Percentiles rank a stretch among this genome's conserved stretches.
Evolutionary conservation across 2,113 vertebrate species (phyloP).

Genomic region (Dendrocopos noguchii): DNA sequence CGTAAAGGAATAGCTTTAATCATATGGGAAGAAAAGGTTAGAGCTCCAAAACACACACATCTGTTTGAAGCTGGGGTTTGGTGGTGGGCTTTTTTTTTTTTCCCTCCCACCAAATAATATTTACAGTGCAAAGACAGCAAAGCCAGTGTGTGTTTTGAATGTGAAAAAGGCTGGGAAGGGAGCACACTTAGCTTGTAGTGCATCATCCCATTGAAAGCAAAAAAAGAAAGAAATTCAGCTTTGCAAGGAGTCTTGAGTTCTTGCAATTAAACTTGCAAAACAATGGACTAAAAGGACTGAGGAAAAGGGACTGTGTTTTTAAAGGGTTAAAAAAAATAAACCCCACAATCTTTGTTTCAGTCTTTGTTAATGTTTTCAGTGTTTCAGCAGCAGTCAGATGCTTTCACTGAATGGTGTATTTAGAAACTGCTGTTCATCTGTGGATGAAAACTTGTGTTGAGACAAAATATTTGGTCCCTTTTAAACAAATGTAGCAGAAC

Average conservation of each 20-base stretch:
- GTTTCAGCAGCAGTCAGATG: background rate
- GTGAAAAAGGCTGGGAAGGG: slow-evolving; percentile 74
- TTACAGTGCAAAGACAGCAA: slow-evolving; percentile 84
- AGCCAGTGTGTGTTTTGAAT: slow-evolving; percentile 85
- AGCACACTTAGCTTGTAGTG: slow-evolving; percentile 67
- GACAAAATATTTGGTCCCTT: slow-evolving; percentile 1
- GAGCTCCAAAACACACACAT: slow-evolving; percentile 86
- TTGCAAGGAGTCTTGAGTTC: slow-evolving; percentile 5
- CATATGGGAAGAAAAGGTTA: slow-evolving; percentile 89
- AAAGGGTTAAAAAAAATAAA: slow-evolving; percentile 4
- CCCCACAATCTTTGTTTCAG: background rate
- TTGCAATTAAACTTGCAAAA: slow-evolving; percentile 56
- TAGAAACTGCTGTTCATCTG: background rate
- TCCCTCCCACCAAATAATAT: slow-evolving; percentile 82
- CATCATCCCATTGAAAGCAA: slow-evolving; percentile 49
- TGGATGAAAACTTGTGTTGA: background rate
- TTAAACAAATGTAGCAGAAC: background rate
- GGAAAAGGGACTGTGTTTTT: background rate
- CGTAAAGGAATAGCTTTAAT: slow-evolving; percentile 88
- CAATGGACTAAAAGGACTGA: slow-evolving; percentile 1
- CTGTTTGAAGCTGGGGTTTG: slow-evolving; percentile 80
- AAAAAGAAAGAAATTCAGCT: slow-evolving; percentile 22
- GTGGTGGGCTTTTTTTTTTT: slow-evolving; percentile 55
- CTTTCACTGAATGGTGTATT: background rate
- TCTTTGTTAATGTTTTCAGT: slow-evolving; percentile 12